Evolutionary conservation across 2,797 vertebrate genomes (phyloP), one percentile per base, ranked within the genome.

Genomic region (Enteromius afrohamiltoni): DNA sequence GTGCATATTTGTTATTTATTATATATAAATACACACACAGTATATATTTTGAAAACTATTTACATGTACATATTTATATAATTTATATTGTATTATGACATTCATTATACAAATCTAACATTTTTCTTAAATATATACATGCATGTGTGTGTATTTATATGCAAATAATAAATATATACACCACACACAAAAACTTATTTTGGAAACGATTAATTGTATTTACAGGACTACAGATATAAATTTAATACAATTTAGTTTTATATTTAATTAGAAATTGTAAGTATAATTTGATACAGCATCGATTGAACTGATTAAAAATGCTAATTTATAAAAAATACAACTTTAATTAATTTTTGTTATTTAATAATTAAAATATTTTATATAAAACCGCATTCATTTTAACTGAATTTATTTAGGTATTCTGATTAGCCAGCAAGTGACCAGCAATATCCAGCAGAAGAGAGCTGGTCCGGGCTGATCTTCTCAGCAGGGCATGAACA

Each of bases 401-500:
- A 4, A 58, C n/a, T 23, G 0, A 13, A 26, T 60, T 23, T 23
- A 11, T 58, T 23, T 26, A 60, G 10, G n/a, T 60, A 5, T 60
- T 10, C 23, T 8, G 71, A 5, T 19, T 34, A 5, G 40, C 73
- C 21, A 76, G 74, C 13, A 40, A 47, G 13, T 60, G 11, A 62
- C 13, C 23, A 62, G 58, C 23, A 62, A 62, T 26, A 62, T 23
- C 31, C 31, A 58, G 34, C 31, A 40, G 26, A 29, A 77, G 17
- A n/a, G 5, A 19, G 53, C 53, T 29, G 58, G 40, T 47, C 21
- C 13, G n/a, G 3, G 40, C 21, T 47, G 68, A 47, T 64, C 23
- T 49, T 78, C 40, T 78, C 58, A 78, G 60, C 58, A 80, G 68
- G 29, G 49, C 68, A 47, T 45, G 19, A 71, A 70, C 11, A 26